A percentile compares a stretch with the other conserved stretches of the same genome.
Conservation (phyloP, 2,888 invertebrate species). For the Ochropleura leucogaster region DNA sequence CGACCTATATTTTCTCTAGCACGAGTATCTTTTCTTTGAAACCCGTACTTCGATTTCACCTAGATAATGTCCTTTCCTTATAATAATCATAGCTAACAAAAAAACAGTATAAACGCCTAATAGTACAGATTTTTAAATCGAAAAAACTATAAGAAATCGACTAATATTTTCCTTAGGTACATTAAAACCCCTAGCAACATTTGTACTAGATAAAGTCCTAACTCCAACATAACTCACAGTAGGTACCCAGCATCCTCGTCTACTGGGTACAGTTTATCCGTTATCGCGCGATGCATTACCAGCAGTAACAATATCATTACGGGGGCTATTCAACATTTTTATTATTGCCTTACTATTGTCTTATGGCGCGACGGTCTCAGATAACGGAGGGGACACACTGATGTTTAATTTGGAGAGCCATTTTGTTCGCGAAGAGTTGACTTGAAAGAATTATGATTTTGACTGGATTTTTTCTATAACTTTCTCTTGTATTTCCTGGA, state of each 20-base stretch:
- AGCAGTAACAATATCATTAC: slow-evolving; percentile 88
- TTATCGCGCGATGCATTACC: slow-evolving; percentile 89
- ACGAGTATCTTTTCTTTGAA: neutral
- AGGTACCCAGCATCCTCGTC: slow-evolving; percentile 73
- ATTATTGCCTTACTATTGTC: slow-evolving; percentile 91
- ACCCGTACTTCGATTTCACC: slow-evolving; percentile 16
- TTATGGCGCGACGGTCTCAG: slow-evolving; percentile 88
- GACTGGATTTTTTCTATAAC: no score
- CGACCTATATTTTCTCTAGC: neutral
- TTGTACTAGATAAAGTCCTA: slow-evolving; percentile 50
- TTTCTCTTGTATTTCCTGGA: no score
- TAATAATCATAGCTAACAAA: slow-evolving; percentile 44
- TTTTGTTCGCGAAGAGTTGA: neutral
- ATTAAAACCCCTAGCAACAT: neutral
- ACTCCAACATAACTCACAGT: slow-evolving; percentile 54
- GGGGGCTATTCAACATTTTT: slow-evolving; percentile 91
- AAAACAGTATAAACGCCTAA: slow-evolving; percentile 77
- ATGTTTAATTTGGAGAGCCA: slow-evolving; percentile 1
- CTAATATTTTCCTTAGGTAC: neutral
- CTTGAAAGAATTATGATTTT: no score
- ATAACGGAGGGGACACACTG: slow-evolving; percentile 80
- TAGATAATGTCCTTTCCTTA: slow-evolving; percentile 39
- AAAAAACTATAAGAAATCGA: neutral
- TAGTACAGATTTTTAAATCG: slow-evolving; percentile 84
- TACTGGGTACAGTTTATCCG: slow-evolving; percentile 91